Base-by-base conservation (phyloP, 2,797 vertebrate species). In the Aythya fuligula region DNA sequence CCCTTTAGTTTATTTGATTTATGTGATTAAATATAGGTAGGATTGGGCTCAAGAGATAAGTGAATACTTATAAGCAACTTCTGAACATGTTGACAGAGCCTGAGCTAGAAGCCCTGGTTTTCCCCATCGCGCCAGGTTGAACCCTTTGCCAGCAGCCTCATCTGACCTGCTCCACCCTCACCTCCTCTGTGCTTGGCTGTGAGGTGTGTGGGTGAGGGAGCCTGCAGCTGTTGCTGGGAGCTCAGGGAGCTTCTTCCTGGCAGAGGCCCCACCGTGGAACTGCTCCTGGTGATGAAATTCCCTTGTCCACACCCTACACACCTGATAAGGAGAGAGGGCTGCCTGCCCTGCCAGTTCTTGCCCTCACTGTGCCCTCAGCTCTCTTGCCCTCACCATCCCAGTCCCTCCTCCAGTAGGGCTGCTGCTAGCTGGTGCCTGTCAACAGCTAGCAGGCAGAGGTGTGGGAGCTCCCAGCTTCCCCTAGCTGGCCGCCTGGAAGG, bases 161-260 rank as follows among this genome's bases (percentile, higher is more conserved):
- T 61, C 25, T 88, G 43, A 27, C 3, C 18, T 32, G 13, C 28
- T 70, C 51, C 62, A 72, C 21, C 47, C 18, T 38, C 71, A 43
- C 17, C 47, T 79, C 45, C 56, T 65, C 11, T 58, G 10, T 4
- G n/a, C 4, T 11, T 10, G 18, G 16, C 30, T 39, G 34, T 2
- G 9, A 76, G 49, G 27, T 24, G 36, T 61, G 51, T 6, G 9
- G 73, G 27, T 7, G 41, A n/a, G 56, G 56, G 24, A 45, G 12
- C 39, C 25, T 58, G 72, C 54, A 57, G 45, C 19, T 0, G 0
- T 11, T 1, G 0, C 16, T 34, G 36, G 64, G 28, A 87, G 47
- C 57, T 76, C 51, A 62, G 30, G 47, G 32, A 70, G 16, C 39
- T 64, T 9, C 19, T 10, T 89, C 20, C 54, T 78, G 70, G 53